These are phyloP conservation scores for Eristalis intricaria DNA, from an alignment of 2,888 invertebrate genomes.

Conservation along the genomic window DNA sequence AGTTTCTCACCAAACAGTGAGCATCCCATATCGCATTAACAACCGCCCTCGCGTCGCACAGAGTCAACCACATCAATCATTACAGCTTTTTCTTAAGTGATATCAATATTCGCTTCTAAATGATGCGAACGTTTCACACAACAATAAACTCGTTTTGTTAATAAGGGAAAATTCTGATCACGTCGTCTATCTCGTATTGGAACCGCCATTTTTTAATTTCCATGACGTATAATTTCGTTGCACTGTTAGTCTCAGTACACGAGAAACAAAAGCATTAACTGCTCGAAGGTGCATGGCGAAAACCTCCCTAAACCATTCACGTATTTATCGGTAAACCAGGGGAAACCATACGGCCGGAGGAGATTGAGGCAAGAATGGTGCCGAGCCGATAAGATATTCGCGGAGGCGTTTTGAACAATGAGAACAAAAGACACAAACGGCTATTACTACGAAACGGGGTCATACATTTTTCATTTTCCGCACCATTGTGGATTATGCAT, in stretches of 20 bases:
- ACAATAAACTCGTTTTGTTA: background rate
- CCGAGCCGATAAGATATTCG: background rate
- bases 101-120: background rate
- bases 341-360: background rate
- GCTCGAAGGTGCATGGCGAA: too few relatives aligned
- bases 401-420: background rate
- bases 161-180: background rate
- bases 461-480: background rate
- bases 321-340: too few relatives aligned
- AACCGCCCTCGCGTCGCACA: background rate
- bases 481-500: background rate
- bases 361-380: background rate
- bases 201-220: background rate
- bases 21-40: background rate
- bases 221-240: background rate
- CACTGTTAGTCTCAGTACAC: background rate
- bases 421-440: background rate
- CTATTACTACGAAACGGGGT: background rate
- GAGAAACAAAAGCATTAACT: too few relatives aligned
- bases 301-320: too few relatives aligned
- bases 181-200: background rate
- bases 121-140: background rate
- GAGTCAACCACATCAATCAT: background rate
- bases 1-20: background rate
- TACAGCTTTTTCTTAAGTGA: background rate